Conservation (phyloP, 2,797 vertebrate genomes). For the Acrossocheilus fasciatus region DNA sequence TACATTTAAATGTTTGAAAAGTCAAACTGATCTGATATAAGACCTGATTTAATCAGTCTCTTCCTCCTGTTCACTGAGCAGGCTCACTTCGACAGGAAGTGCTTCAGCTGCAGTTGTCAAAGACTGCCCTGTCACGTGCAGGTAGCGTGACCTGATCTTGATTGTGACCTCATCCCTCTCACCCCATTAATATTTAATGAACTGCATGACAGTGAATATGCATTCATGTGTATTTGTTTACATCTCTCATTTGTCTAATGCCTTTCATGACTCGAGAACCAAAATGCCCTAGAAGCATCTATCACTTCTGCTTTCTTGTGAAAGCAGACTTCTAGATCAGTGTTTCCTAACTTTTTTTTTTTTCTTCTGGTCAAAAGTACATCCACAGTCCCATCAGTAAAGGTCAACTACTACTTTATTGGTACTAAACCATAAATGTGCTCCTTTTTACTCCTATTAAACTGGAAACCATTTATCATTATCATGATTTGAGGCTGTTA, state of each 20-base stretch:
- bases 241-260: conserved; percentile 6
- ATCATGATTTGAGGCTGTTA: not conserved
- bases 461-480: not conserved
- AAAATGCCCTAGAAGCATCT: conserved; percentile 6
- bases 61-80: conserved; percentile 64
- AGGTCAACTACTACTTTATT: not conserved
- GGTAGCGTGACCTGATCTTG: conserved; percentile 71
- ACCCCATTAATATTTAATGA: not conserved
- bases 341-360: not conserved
- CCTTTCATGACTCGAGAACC: not conserved
- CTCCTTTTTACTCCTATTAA: not conserved
- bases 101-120: conserved; percentile 84
- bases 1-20: not conserved
- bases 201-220: conserved; percentile 12
- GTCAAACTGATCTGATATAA: not conserved
- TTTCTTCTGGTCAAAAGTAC: not conserved
- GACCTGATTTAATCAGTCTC: conserved; percentile 14
- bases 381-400: not conserved
- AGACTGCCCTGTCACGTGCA: conserved; percentile 74
- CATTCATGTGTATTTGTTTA: conserved; percentile 31
- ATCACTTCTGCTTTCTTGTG: not conserved
- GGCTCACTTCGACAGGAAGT: conserved; percentile 85
- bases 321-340: not conserved
- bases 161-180: conserved; percentile 37
- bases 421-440: not conserved